Evolutionary conservation across 2,888 invertebrate genomes (phyloP), one percentile per base, ranked within the genome.

Genomic region (Endotricha flammealis): DNA sequence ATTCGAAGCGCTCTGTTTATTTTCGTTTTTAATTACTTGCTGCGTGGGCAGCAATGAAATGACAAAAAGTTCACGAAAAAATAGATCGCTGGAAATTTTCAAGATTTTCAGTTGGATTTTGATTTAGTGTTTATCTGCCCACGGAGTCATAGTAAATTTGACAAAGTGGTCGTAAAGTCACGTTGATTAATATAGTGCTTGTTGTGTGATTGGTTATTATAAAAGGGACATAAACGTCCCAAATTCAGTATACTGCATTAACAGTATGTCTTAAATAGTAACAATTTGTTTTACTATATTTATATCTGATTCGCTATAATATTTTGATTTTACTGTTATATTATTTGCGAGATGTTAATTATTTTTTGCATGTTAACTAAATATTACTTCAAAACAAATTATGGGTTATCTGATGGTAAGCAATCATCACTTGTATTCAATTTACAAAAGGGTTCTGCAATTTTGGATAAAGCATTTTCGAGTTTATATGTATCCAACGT

Each of bases 1-100:
- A 85, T 85, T 82, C 68, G 66, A 74, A 69, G 70, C 79, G 82
- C 66, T 79, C 74, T 82, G 86, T 87, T 87, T 87, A 87, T 87
- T 87, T 87, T 86, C 71, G 81, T 83, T 87, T 87, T 87, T 87
- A 87, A 87, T 87, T 87, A 87, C 86, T 78, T 64, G 60, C 59
- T 48, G 82, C 82, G 83, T 81, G 74, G 83, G 85, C 49, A 49
- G 72, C 53, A 51, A 61, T 75, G 65, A 77, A 76, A 76, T 81
- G 83, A 82, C 81, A 82, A 75, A 72, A 73, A 77, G 70, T 66
- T 65, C 66, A 72, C 57, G 64, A 61, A 41, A 54, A 54, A 44
- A 48, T 53, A 60, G 61, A 53, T 59, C 51, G 52, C 58, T 54
- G 32, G 31, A 36, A 37, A 28, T 12, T 51, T 58, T 57, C 48